Conservation (phyloP, 92 coral and sea anemone genomes). For the Heteractis magnifica region DNA sequence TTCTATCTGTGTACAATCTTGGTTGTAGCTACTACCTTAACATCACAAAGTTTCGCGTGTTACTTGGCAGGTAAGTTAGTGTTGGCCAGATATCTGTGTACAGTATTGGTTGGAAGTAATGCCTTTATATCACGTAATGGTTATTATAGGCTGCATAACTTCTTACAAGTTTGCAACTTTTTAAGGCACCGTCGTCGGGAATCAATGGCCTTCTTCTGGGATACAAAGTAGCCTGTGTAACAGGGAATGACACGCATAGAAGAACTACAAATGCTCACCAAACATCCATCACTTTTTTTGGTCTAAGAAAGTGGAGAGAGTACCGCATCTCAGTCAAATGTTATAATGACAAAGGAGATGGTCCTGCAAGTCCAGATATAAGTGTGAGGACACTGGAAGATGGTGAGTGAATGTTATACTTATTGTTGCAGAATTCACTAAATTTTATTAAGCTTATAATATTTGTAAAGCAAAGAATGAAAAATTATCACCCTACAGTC, state of each 20-base stretch:
- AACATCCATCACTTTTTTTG: neutral
- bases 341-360: constrained; percentile 16
- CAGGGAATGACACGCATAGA: neutral
- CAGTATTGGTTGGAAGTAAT: neutral
- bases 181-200: neutral
- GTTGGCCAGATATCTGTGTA: neutral
- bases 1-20: neutral
- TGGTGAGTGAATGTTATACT: neutral
- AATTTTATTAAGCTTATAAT: too few species aligned
- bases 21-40: neutral
- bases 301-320: constrained; percentile 27
- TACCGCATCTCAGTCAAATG: neutral
- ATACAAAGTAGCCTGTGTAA: constrained; percentile 7
- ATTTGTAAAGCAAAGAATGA: too few species aligned
- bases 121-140: too few species aligned
- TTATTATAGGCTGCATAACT: too few species aligned
- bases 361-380: constrained; percentile 10
- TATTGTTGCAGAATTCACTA: neutral
- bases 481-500: too few species aligned
- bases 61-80: neutral
- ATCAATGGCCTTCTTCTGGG: neutral
- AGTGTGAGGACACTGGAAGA: constrained; percentile 8
- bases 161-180: neutral
- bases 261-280: neutral
- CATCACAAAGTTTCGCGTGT: neutral